phyloP scores from a whole-genome alignment of 2,888 invertebrate species.

The Agrypnus murinus region DNA sequence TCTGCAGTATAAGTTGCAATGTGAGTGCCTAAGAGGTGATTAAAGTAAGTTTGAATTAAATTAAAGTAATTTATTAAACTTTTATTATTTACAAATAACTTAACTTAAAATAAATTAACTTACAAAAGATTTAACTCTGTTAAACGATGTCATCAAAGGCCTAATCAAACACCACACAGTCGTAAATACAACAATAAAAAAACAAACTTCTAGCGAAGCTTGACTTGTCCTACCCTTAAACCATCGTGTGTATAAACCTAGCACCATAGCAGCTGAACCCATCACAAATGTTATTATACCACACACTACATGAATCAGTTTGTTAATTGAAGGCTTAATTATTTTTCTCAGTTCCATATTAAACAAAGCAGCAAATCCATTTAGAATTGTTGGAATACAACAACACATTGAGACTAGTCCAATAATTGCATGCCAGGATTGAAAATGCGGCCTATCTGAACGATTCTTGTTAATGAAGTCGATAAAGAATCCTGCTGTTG shows the following conservation, averaged over 20 bases:
- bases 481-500: constrained; percentile 11
- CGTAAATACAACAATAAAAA: not conserved
- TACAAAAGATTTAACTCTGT: constrained; percentile 1
- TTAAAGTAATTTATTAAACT: too few relatives aligned
- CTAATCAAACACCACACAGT: constrained; percentile 7
- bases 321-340: constrained; percentile 20
- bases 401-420: constrained; percentile 15
- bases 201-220: constrained; percentile 4
- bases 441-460: not conserved
- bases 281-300: constrained; percentile 17
- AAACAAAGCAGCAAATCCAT: constrained; percentile 18
- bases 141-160: constrained; percentile 14
- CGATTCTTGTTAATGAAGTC: constrained; percentile 7
- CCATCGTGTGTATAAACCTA: constrained; percentile 12
- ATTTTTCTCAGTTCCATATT: constrained; percentile 7
- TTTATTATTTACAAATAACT: too few relatives aligned
- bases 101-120: not conserved
- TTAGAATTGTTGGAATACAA: constrained; percentile 15
- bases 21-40: too few relatives aligned
- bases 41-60: too few relatives aligned
- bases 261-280: constrained; percentile 1
- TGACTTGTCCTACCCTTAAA: not conserved
- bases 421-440: constrained; percentile 7
- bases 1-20: too few relatives aligned
- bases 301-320: constrained; percentile 13